A percentile compares a stretch with the other conserved stretches of the same genome.
These are phyloP conservation scores for Gavia stellata DNA, from an alignment of 2,113 vertebrate genomes.

Conservation along the genomic window DNA sequence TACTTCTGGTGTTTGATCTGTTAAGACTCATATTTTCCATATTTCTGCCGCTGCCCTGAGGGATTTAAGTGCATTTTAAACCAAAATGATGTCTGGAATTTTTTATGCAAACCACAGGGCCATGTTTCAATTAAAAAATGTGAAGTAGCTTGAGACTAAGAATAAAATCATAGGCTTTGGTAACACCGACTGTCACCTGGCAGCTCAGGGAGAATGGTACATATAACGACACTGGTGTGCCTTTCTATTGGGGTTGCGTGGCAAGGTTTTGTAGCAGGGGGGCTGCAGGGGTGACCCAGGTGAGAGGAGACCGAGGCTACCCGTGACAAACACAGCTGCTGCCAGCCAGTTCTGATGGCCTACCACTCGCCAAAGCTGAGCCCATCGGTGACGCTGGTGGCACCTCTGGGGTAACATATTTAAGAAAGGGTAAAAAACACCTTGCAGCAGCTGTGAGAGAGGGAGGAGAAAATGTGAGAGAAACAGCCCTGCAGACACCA, in stretches of 20 bases:
- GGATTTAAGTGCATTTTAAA: background rate
- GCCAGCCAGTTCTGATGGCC: background rate
- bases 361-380: background rate
- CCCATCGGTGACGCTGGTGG: background rate
- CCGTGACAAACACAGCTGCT: background rate
- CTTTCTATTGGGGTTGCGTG: no score
- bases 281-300: background rate
- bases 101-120: background rate
- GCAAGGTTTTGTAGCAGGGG: background rate
- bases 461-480: background rate
- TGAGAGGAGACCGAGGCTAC: background rate
- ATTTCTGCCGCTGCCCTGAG: background rate
- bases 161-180: background rate
- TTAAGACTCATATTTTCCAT: background rate
- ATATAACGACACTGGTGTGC: background rate
- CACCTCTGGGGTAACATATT: background rate
- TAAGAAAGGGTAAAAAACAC: background rate
- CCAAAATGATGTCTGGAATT: background rate
- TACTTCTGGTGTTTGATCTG: background rate
- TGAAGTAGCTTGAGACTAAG: background rate
- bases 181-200: background rate
- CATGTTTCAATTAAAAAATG: background rate
- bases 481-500: background rate
- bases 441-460: background rate
- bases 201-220: background rate